Evolutionary conservation across 2,888 invertebrate genomes (phyloP), one percentile per base, ranked within the genome.

Genomic region (Euclidia mi): DNA sequence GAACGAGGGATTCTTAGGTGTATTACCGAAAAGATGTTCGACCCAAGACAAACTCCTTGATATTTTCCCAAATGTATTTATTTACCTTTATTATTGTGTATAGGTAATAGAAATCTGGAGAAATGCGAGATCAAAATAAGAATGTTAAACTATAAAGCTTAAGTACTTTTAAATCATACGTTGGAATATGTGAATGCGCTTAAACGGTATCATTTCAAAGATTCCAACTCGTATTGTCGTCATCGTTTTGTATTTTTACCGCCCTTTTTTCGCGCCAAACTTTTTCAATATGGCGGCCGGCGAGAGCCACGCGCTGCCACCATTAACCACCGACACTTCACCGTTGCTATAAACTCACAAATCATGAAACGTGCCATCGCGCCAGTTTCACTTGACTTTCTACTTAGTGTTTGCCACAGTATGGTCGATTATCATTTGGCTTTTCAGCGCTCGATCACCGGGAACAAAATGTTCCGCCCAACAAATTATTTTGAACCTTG

Each of bases 281-380:
- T 94, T 94, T 94, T 94, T 91, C 94, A 94, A 94, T 94, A 94
- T 94, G 94, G 93, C 94, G 89, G 77, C 82, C 84, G 82, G 87
- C 87, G 89, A 87, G 90, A 85, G 91, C 91, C 89, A 88, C 90
- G 89, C 92, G 88, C 89, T 88, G 91, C 91, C 91, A 91, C 94
- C 94, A 94, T 93, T 93, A 94, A 92, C 91, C 92, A 90, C 92
- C 92, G 91, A 90, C 93, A 94, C 94, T 94, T 93, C 94, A 93
- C 93, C 92, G 93, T 91, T 86, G 91, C 92, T 93, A 94, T 94
- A 94, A 94, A 94, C 94, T 94, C 94, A 94, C 94, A 94, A 94
- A 94, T 94, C 94, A 94, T 94, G 92, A 92, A 93, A 93, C 88
- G 88, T 89, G 85, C 89, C 85, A 87, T 87, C 86, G 75, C 57